A percentile compares a stretch with the other conserved stretches of the same genome.
Conservation (phyloP, 2,888 invertebrate species). For the Andrena minutula region DNA sequence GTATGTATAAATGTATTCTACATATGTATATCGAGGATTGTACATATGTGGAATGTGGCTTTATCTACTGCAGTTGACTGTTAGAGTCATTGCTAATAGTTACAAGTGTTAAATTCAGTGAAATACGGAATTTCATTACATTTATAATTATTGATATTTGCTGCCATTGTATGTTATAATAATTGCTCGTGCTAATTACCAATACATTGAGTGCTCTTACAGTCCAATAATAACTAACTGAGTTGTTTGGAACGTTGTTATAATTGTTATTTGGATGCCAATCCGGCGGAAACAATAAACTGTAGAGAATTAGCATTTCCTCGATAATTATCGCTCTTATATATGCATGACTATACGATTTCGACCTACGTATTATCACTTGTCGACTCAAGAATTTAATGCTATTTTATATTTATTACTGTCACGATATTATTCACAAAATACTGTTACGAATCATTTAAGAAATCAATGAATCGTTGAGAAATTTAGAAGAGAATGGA, state of each 20-base stretch:
- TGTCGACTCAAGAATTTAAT: neutral
- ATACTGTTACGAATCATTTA: no score
- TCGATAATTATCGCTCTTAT: neutral
- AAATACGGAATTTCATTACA: neutral
- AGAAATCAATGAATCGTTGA: neutral
- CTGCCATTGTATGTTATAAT: neutral
- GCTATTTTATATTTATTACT: neutral
- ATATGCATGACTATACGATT: no score
- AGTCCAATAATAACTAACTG: neutral
- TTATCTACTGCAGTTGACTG: no score
- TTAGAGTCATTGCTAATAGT: no score
- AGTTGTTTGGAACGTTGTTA: neutral
- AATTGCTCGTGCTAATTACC: neutral
- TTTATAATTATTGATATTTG: conserved; percentile 1
- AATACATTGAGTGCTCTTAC: neutral
- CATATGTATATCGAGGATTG: no score
- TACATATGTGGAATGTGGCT: no score
- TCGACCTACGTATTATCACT: neutral
- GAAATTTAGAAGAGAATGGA: neutral
- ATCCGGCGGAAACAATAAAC: neutral
- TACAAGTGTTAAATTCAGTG: no score
- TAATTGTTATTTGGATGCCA: neutral
- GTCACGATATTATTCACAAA: neutral
- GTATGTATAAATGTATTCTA: no score
- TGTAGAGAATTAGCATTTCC: neutral